A percentile compares a stretch with the other conserved stretches of the same genome.
These are phyloP conservation scores for Ceramica pisi DNA, from an alignment of 2,888 invertebrate species.

Conservation along the genomic window DNA sequence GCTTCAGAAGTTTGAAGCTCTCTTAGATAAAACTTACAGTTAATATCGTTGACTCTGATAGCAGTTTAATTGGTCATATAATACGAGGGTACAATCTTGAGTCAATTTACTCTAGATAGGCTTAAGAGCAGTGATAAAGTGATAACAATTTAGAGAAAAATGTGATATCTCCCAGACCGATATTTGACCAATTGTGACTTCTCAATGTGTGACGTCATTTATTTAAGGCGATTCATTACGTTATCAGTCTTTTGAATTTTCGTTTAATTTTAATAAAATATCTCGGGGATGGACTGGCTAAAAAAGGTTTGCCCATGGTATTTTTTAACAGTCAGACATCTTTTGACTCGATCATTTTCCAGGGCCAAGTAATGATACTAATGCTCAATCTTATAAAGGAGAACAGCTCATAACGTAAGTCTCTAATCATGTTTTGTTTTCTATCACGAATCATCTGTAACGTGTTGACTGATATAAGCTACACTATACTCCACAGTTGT, in stretches of 20 bases:
- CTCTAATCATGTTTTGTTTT: neutral
- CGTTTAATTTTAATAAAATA: no score
- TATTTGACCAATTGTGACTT: neutral
- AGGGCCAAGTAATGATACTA: neutral
- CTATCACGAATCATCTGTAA: neutral
- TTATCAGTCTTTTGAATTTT: neutral
- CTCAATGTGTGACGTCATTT: slow-evolving; percentile 24
- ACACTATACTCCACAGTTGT: no score
- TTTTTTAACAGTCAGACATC: no score
- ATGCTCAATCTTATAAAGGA: neutral
- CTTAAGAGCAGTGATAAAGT: slow-evolving; percentile 26
- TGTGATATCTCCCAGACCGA: slow-evolving; percentile 12
- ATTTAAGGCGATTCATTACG: slow-evolving; percentile 14
- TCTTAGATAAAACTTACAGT: slow-evolving; percentile 72
- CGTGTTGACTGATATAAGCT: neutral
- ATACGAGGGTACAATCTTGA: slow-evolving; percentile 58
- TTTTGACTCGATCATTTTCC: neutral
- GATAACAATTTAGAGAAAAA: slow-evolving; percentile 43
- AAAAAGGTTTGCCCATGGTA: neutral
- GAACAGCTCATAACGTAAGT: no score
- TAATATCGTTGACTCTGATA: slow-evolving; percentile 70
- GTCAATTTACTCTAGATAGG: slow-evolving; percentile 35
- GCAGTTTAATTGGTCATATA: slow-evolving; percentile 70
- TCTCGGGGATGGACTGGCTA: neutral
- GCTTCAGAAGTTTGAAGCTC: slow-evolving; percentile 53